Evolutionary conservation across 2,888 invertebrate genomes (phyloP).

Genomic region (Ormyrus thymus): DNA sequence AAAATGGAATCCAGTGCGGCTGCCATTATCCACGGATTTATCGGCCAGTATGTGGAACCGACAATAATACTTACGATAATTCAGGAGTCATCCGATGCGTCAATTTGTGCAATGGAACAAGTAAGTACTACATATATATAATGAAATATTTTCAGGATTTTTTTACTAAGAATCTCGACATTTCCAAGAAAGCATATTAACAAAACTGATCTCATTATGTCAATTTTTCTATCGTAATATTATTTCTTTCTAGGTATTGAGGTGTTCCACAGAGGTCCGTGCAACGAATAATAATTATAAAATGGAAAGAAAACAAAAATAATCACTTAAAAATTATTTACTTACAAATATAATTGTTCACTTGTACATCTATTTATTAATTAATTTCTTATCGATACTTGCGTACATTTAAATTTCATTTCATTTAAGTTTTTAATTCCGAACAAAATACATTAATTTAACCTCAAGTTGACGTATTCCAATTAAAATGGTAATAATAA

Average conservation of each 20-base stretch:
- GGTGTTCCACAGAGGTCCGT: conserved; percentile 5
- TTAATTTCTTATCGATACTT: too few relatives aligned
- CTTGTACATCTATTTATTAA: too few relatives aligned
- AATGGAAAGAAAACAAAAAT: too few relatives aligned
- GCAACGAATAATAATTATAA: not conserved
- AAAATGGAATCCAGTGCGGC: not conserved
- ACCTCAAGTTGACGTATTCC: too few relatives aligned
- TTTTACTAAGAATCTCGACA: not conserved
- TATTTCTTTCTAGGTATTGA: conserved; percentile 8
- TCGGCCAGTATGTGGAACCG: conserved; percentile 41
- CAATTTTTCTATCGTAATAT: not conserved
- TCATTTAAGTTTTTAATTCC: too few relatives aligned
- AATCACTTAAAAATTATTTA: too few relatives aligned
- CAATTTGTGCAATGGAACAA: conserved; percentile 32
- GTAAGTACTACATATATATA: conserved; percentile 1
- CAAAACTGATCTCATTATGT: not conserved
- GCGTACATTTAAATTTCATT: too few relatives aligned
- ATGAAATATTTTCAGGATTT: not conserved
- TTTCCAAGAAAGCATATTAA: not conserved
- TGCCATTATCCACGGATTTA: conserved; percentile 19
- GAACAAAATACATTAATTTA: too few relatives aligned
- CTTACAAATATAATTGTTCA: too few relatives aligned
- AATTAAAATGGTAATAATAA: too few relatives aligned
- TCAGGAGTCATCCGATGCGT: conserved; percentile 30
- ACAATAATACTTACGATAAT: conserved; percentile 40